Base-by-base conservation (phyloP, 1,140 invertebrate species). In the Araneus ventricosus region DNA sequence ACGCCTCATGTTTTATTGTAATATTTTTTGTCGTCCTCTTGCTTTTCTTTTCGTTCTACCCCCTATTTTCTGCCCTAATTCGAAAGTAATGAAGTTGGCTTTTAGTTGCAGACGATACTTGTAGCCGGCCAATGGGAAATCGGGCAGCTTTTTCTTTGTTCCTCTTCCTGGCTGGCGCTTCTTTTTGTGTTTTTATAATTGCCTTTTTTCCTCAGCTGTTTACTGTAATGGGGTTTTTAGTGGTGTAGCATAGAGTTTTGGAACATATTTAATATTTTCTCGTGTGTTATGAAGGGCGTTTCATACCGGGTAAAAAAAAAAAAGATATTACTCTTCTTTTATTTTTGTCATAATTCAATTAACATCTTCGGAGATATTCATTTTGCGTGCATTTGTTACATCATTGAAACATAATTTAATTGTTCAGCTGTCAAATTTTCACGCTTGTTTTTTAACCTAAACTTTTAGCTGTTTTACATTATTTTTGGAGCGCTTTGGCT, bases 51-150 rank as follows among this genome's bases (percentile, higher is more conserved):
- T 87, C 45, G 37, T 87, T 34, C 45, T 57, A n/a, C n/a, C 34
- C 57, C 45, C 20, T 59, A 41, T 84, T 80, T 82, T 92, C 30
- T 39, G 6, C 75, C 90, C 80, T 92, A 92, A 92, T 86, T 92
- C 80, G 90, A 92, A 92, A 92, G 52, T 85, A 92, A 92, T 92
- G 82, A 92, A 92, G 90, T 92, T 86, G 90, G 80, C 90, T 92
- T 92, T 92, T 92, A 86, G 90, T 67, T 45, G 61, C 59, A 61
- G 75, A 70, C 37, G 57, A 79, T 90, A 82, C 80, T 86, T 67
- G 80, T 70, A 37, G 82, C 24, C n/a, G 80, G n/a, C 80, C 90
- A 85, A 92, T 85, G 39, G 59, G 82, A 86, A 86, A 45, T n/a
- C n/a, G 41, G 24, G 57, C 70, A 85, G 37, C 82, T 70, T 92